Percentiles rank a stretch among this genome's conserved stretches.
These are phyloP conservation scores for Chrysochloris asiatica DNA, from an alignment of 2,113 vertebrate species.

Conservation along the genomic window DNA sequence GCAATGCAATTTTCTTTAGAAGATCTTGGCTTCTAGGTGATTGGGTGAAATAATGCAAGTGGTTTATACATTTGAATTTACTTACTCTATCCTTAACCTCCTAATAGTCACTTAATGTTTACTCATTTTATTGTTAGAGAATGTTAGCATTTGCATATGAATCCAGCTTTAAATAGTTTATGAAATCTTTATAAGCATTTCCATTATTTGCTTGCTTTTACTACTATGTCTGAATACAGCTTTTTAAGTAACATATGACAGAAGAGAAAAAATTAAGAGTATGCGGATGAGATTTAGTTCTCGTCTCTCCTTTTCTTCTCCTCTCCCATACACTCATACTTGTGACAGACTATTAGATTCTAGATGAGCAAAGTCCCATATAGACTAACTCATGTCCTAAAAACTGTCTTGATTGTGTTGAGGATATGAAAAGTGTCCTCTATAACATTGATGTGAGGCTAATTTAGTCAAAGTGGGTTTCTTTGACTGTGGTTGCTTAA, in stretches of 20 bases:
- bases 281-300: not conserved
- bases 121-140: constrained; percentile 46
- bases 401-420: not conserved
- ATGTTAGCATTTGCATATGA: not conserved
- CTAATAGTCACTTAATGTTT: constrained; percentile 59
- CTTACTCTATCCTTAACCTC: constrained; percentile 13
- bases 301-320: not conserved
- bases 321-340: not conserved
- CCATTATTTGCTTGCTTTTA: constrained; percentile 31
- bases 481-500: not conserved
- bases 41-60: constrained; percentile 69
- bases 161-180: constrained; percentile 25
- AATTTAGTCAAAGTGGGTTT: not conserved
- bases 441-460: too few relatives aligned
- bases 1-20: constrained; percentile 80
- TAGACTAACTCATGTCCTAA: not conserved
- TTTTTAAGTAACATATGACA: not conserved
- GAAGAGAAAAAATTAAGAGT: not conserved
- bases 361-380: not conserved
- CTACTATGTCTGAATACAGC: constrained; percentile 2
- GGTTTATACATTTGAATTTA: constrained; percentile 73
- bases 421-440: not conserved
- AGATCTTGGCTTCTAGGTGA: constrained; percentile 70
- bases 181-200: not conserved
- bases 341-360: not conserved